Evolutionary conservation across 2,113 vertebrate genomes (phyloP), one percentile per base, ranked within the genome.

Genomic region (Ranitomeya variabilis): DNA sequence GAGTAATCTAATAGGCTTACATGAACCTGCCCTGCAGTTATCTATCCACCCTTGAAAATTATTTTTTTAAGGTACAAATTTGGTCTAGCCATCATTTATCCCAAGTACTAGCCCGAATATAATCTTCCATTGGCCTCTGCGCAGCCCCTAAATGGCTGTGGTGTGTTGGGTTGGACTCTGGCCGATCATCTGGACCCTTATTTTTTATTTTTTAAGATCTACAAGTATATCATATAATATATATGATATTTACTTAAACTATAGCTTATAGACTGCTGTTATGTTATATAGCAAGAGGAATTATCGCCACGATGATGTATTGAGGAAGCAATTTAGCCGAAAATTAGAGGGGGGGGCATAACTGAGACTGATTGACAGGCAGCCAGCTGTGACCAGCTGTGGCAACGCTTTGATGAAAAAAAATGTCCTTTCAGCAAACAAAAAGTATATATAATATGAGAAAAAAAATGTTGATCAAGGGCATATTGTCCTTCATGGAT

Each of bases 401-500:
- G 87, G 87, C 19, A 76, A 79, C n/a, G 87, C 87, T 89, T 89
- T 89, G 87, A 85, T 85, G 87, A 45, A 89, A 85, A 85, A 77
- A 89, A 89, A 77, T 84, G 81, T 89, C 82, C 82, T 89, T 89
- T 89, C 81, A 79, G 81, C 59, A 69, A 89, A 89, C 81, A 89
- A 89, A 89, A 89, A 89, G 87, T 89, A 89, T 84, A 89, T 89
- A 89, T 85, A 89, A 89, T 89, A 89, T 85, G 81, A 85, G 82
- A 23, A 69, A 89, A 82, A 83, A 85, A 88, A 89, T 89, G 87
- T 79, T 89, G 87, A 89, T 85, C 87, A 89, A 89, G 87, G 87
- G 87, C 87, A 89, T 85, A 89, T 89, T 89, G 87, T 89, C 87
- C 87, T 89, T 89, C 81, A 59, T 79, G 87, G 87, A 89, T 85